Evolutionary conservation across 2,797 vertebrate genomes (phyloP).

Genomic region (Orientallactaga sibirica): DNA sequence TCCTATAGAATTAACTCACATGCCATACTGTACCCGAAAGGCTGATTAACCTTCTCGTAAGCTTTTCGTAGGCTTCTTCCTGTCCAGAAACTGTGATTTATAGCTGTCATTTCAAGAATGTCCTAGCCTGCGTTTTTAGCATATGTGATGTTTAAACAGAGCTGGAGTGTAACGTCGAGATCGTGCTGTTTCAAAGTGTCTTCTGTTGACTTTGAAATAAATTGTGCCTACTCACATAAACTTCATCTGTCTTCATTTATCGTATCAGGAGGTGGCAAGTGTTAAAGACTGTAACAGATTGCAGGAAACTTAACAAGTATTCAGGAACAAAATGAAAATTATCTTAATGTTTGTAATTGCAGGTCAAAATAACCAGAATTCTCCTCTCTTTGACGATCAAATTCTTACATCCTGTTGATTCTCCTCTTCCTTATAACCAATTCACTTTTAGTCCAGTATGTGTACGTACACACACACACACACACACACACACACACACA

Average conservation of each 20-base stretch:
- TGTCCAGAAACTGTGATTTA: conserved; percentile 14
- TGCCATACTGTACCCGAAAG: conserved; percentile 42
- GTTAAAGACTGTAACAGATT: not conserved
- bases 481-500: too few relatives aligned
- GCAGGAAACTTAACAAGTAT: not conserved
- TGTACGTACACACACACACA: too few relatives aligned
- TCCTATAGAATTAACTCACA: not conserved
- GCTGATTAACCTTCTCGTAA: conserved; percentile 4
- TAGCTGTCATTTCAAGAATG: conserved; percentile 33
- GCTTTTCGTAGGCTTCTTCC: conserved; percentile 12
- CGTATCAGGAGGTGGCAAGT: not conserved
- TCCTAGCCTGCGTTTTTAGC: not conserved
- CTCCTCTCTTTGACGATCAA: not conserved
- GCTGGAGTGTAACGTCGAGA: not conserved
- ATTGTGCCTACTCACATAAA: conserved; percentile 35
- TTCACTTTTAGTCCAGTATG: not conserved
- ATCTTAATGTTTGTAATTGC: not conserved
- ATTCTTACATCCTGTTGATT: not conserved
- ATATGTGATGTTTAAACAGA: conserved; percentile 15
- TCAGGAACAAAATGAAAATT: not conserved
- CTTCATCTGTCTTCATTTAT: conserved; percentile 40
- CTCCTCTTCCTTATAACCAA: not conserved
- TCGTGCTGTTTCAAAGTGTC: conserved; percentile 4
- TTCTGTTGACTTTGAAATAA: conserved; percentile 73
- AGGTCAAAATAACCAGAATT: not conserved